These are phyloP conservation scores for Ophioninae sp. DNA, from an alignment of 2,888 invertebrate species.

Conservation along the genomic window DNA sequence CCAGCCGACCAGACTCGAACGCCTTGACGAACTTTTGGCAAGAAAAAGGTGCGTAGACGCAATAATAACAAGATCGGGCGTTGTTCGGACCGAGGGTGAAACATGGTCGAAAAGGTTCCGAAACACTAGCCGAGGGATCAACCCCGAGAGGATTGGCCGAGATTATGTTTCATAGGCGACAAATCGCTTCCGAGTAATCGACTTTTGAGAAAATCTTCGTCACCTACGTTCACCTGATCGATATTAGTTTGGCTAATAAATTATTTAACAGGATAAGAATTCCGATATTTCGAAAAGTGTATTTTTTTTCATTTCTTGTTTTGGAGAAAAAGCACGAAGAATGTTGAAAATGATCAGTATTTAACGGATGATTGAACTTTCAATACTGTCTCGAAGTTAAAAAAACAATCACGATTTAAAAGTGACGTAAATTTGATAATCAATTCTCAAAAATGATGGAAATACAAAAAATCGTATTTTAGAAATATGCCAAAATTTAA, in stretches of 20 bases:
- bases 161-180: slow-evolving; percentile 53
- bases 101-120: slow-evolving; percentile 50
- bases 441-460: no score
- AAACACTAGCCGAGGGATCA: slow-evolving; percentile 48
- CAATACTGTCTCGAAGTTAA: no score
- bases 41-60: slow-evolving; percentile 57
- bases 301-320: no score
- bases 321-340: no score
- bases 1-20: background rate
- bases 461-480: no score
- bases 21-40: slow-evolving; percentile 33
- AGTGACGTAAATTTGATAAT: no score
- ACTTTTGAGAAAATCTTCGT: slow-evolving; percentile 38
- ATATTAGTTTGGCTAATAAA: slow-evolving; percentile 1
- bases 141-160: background rate
- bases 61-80: slow-evolving; percentile 62
- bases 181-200: slow-evolving; percentile 34
- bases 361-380: no score
- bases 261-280: no score
- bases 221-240: slow-evolving; percentile 16
- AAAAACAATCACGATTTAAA: no score
- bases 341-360: no score
- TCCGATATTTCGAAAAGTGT: no score
- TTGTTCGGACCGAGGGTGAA: slow-evolving; percentile 16
- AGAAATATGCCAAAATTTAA: no score